A percentile compares a stretch with the other conserved stretches of the same genome.
Evolutionary conservation across 2,888 invertebrate species (phyloP).

Genomic region (Tachystola acroxantha): DNA sequence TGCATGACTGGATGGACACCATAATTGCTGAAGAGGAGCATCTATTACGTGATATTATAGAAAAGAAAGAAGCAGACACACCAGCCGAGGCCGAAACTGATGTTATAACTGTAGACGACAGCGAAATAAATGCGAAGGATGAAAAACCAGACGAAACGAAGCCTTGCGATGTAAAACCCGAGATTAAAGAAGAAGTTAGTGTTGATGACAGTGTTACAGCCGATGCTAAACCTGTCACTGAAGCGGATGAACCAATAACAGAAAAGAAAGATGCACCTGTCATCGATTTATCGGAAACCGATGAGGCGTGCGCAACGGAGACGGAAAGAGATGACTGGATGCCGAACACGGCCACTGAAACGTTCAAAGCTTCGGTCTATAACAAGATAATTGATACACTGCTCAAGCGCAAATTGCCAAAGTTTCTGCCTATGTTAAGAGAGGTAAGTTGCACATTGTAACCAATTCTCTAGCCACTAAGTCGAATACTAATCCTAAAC

Average conservation of each 20-base stretch:
- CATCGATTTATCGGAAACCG: not conserved
- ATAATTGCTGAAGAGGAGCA: not conserved
- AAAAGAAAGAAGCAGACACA: not conserved
- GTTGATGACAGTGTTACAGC: too few relatives aligned
- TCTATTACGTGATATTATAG: too few relatives aligned
- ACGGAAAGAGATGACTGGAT: too few relatives aligned
- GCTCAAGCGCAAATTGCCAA: constrained; percentile 25
- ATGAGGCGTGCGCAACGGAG: too few relatives aligned
- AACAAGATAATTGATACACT: constrained; percentile 17
- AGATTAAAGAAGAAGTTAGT: too few relatives aligned
- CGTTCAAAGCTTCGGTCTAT: constrained; percentile 7
- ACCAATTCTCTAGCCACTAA: too few relatives aligned
- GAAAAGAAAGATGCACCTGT: not conserved
- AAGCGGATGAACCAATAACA: constrained; percentile 2
- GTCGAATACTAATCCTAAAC: too few relatives aligned
- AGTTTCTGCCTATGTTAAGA: constrained; percentile 32
- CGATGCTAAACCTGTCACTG: not conserved
- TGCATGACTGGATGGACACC: constrained; percentile 1
- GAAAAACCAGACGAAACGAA: too few relatives aligned
- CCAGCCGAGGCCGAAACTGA: not conserved
- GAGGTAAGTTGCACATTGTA: constrained; percentile 36
- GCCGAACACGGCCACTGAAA: too few relatives aligned
- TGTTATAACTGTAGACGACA: too few relatives aligned
- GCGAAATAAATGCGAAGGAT: too few relatives aligned
- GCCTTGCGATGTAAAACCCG: too few relatives aligned